Conservation (phyloP, 2,113 vertebrate genomes). For the Glareola pratincola region DNA sequence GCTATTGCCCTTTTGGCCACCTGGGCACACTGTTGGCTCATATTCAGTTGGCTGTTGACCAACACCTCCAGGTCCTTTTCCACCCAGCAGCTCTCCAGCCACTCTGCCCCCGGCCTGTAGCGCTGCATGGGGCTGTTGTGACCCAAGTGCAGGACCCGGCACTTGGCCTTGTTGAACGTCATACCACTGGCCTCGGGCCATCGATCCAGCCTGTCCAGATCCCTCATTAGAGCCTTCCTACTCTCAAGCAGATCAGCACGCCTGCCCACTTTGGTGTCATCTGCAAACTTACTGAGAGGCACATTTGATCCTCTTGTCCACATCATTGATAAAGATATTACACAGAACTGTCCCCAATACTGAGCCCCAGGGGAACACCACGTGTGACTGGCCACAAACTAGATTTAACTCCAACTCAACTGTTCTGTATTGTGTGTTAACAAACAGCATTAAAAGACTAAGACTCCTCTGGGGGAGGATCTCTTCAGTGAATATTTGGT, state of each 20-base stretch:
- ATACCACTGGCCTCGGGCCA: background rate
- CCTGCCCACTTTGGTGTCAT: background rate
- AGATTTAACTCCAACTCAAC: background rate
- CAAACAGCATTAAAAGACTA: background rate
- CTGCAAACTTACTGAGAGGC: background rate
- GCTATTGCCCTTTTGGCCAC: background rate
- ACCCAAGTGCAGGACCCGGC: background rate
- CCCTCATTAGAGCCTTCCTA: background rate
- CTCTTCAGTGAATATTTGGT: background rate
- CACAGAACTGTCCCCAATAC: background rate
- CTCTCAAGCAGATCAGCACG: background rate
- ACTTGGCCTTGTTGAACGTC: background rate
- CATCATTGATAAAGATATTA: background rate
- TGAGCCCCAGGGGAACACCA: background rate
- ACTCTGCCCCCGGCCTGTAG: background rate
- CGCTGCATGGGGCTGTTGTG: background rate
- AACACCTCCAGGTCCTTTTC: background rate
- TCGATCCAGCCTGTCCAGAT: background rate
- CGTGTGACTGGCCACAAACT: background rate
- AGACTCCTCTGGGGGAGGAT: background rate
- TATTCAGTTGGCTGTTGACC: background rate
- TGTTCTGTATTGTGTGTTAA: background rate
- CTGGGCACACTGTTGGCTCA: background rate
- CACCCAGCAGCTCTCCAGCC: background rate
- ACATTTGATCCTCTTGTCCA: background rate